Evolutionary conservation across 2,797 vertebrate genomes (phyloP), one percentile per base, ranked within the genome.

Genomic region (Crocodylus rhombifer): DNA sequence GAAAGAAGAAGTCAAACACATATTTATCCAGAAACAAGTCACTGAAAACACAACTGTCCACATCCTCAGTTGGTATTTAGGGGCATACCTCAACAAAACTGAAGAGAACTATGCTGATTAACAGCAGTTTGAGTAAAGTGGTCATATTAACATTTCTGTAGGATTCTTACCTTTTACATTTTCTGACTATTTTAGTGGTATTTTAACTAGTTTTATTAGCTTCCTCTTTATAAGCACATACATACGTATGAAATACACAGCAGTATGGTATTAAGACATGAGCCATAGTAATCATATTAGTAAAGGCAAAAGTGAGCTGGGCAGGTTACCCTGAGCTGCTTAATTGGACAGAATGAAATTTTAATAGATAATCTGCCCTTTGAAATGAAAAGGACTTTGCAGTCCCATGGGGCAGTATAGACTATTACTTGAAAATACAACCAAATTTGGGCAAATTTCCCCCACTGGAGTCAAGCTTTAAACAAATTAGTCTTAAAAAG

Each of bases 11-110:
- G 88, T 57, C 71, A 85, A 14, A 10, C 65, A 82, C 0, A 3
- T 20, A 95, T 82, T 93, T 90, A 90, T 96, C 94, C 65, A 93
- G 95, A 92, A 96, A 91, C 84, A 96, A 94, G 91, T 78, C 90
- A 79, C 61, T 58, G 86, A 96, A 80, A 61, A 80, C 90, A 87
- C 85, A 78, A 71, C n/a, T 61, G 62, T 87, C n/a, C 84, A 80
- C 57, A 69, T 60, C 62, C 51, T 14, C 3, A 5, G 62, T 20
- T 82, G 36, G 81, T 60, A 89, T 9, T 18, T 0, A 87, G 88
- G 64, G 74, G 7, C 86, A 23, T 6, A 0, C 17, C 33, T 86
- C 57, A 57, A 77, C 30, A 63, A 91, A 51, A 86, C 76, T 67
- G 78, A 82, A 87, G 91, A 28, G 62, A 88, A 75, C 64, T 14